Evolutionary conservation across 2,888 invertebrate genomes (phyloP).

Genomic region (Epistrophe eligans): DNA sequence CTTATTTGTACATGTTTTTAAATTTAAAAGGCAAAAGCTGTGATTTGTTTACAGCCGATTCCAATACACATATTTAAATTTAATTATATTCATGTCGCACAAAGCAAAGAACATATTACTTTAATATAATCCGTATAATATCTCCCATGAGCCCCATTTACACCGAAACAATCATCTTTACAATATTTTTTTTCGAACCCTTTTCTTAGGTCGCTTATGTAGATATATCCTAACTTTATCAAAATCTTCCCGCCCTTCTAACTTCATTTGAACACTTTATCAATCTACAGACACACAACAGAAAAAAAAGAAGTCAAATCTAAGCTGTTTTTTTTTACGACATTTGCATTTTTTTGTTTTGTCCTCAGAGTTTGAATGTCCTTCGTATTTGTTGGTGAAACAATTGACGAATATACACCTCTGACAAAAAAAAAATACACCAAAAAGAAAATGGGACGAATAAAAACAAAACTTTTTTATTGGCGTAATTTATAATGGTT

Average conservation of each 20-base stretch:
- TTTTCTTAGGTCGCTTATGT: background rate
- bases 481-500: constrained; percentile 70
- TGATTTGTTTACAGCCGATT: background rate
- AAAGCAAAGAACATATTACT: constrained; percentile 24
- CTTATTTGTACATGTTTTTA: too few species aligned
- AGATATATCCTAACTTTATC: background rate
- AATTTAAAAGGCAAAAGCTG: background rate
- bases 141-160: constrained; percentile 41
- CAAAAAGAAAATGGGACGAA: constrained; percentile 5
- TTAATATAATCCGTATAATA: constrained; percentile 45
- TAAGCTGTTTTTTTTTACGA: constrained; percentile 52
- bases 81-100: constrained; percentile 1
- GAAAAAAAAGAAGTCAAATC: constrained; percentile 48
- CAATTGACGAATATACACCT: constrained; percentile 60
- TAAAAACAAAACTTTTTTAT: constrained; percentile 47
- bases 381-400: constrained; percentile 41
- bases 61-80: background rate
- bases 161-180: constrained; percentile 31
- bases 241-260: background rate
- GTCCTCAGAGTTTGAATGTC: constrained; percentile 42
- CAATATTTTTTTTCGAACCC: constrained; percentile 33
- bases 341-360: constrained; percentile 47
- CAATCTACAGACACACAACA: constrained; percentile 9
- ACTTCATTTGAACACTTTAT: constrained; percentile 42
- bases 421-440: constrained; percentile 4